These are phyloP conservation scores for Lycocerus yunnanus DNA, from an alignment of 2,888 invertebrate genomes.

Conservation along the genomic window DNA sequence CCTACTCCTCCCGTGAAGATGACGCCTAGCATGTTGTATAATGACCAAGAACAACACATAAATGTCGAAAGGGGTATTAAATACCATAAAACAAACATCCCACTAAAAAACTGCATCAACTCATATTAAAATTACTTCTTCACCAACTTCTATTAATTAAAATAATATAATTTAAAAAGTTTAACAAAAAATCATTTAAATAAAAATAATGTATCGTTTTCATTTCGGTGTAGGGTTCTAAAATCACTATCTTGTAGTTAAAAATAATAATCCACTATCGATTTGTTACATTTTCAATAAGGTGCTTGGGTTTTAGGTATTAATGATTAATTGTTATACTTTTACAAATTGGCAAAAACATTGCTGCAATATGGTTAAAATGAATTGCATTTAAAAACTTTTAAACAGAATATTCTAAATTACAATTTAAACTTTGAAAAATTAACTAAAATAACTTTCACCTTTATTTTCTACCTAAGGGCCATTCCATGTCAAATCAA, in stretches of 20 bases:
- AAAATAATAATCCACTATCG: background rate
- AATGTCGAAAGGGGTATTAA: conserved; percentile 76
- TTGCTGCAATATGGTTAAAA: background rate
- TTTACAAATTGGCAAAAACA: background rate
- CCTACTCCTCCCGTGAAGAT: conserved; percentile 86
- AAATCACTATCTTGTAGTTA: background rate
- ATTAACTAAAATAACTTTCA: background rate
- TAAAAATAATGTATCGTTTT: background rate
- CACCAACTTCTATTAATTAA: background rate
- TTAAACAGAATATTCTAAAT: background rate
- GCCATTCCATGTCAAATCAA: background rate
- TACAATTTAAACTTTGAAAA: background rate
- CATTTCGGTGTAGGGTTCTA: background rate
- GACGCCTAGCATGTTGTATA: conserved; percentile 72
- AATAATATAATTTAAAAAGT: background rate
- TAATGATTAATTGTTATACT: background rate
- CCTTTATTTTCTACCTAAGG: background rate
- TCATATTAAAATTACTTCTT: background rate
- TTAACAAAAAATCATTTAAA: background rate
- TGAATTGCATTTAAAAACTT: background rate
- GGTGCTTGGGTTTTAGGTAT: background rate
- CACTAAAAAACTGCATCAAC: conserved; percentile 59
- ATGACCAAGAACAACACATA: conserved; percentile 71
- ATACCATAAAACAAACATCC: conserved; percentile 75
- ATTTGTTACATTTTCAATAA: background rate